A percentile compares a stretch with the other conserved stretches of the same genome.
Conservation (phyloP, 2,888 invertebrate species). For the Mimas tiliae region DNA sequence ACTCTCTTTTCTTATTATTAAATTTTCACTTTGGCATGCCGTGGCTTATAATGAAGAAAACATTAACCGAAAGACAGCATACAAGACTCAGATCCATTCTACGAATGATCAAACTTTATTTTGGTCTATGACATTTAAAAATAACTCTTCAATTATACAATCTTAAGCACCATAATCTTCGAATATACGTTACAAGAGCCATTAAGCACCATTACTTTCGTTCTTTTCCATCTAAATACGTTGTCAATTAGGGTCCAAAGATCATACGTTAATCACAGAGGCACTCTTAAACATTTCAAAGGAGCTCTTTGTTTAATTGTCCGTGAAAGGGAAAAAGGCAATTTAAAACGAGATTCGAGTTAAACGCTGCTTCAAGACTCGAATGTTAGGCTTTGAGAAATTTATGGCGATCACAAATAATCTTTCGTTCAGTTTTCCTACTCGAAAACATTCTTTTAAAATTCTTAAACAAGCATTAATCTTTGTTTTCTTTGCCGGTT, state of each 20-base stretch:
- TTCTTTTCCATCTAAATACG: neutral
- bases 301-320: constrained; percentile 55
- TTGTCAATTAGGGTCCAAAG: constrained; percentile 16
- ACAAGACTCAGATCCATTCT: too few species aligned
- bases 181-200: constrained; percentile 2
- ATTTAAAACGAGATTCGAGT: constrained; percentile 53
- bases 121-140: neutral
- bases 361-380: constrained; percentile 42
- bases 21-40: too few species aligned
- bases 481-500: constrained; percentile 25
- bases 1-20: too few species aligned
- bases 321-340: constrained; percentile 59
- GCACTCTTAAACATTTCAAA: constrained; percentile 37
- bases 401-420: constrained; percentile 68
- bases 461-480: constrained; percentile 42
- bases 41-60: too few species aligned
- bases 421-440: constrained; percentile 48
- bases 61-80: too few species aligned
- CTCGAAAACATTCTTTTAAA: constrained; percentile 50
- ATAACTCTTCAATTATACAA: neutral
- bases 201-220: constrained; percentile 7
- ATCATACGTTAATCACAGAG: constrained; percentile 24
- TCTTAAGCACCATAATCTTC: constrained; percentile 3
- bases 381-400: constrained; percentile 55
- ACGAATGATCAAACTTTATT: too few species aligned